phyloP scores from a whole-genome alignment of 2,113 vertebrate species.

The Ceuthmochares aereus region DNA sequence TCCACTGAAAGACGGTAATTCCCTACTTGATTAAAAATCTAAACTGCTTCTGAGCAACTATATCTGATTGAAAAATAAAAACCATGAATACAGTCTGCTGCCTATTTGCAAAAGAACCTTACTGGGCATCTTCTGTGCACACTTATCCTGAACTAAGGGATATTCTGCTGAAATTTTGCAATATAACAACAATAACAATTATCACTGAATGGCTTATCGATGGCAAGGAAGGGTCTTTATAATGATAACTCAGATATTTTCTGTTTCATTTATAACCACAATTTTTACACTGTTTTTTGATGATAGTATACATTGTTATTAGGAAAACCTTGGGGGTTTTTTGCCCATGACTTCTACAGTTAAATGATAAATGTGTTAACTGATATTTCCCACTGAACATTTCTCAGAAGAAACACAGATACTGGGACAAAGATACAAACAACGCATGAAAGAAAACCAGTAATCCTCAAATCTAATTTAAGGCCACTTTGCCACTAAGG shows the following conservation, averaged over 20 bases:
- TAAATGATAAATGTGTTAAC: background rate
- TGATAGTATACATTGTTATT: background rate
- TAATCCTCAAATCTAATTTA: conserved; percentile 28
- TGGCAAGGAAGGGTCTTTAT: background rate
- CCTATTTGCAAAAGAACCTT: background rate
- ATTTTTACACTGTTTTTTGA: background rate
- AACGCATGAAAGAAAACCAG: background rate
- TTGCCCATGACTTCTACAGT: background rate
- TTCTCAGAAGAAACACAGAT: conserved; percentile 30
- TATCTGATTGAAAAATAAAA: background rate
- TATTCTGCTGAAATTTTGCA: background rate
- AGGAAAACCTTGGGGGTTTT: background rate
- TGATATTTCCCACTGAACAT: background rate
- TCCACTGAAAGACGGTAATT: background rate
- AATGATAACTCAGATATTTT: background rate
- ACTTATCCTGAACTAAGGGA: background rate
- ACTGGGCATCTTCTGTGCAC: background rate
- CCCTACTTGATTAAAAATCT: background rate
- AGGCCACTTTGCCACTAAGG: background rate
- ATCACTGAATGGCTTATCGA: background rate
- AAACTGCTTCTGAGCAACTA: background rate
- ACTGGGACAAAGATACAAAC: background rate
- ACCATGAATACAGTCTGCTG: background rate
- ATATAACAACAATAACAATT: background rate
- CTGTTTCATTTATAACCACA: background rate